Evolutionary conservation across 2,888 invertebrate genomes (phyloP).

Genomic region (Selenia dentaria): DNA sequence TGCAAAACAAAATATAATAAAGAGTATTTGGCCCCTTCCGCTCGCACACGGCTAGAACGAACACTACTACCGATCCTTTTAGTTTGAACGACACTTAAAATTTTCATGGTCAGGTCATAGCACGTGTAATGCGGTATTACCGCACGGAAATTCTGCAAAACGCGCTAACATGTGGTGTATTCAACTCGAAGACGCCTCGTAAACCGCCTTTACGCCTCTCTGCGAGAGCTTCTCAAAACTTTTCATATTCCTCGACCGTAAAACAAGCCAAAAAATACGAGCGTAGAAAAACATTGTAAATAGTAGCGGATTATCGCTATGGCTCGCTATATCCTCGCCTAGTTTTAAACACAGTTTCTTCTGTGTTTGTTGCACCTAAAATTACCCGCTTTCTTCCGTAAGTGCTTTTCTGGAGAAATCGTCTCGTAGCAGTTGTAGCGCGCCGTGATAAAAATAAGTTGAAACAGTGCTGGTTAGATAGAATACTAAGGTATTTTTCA

Average conservation of each 20-base stretch:
- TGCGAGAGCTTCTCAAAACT: constrained; percentile 79
- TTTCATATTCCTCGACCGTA: constrained; percentile 82
- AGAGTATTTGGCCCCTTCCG: constrained; percentile 34
- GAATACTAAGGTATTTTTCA: constrained; percentile 1
- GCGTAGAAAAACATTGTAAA: constrained; percentile 82
- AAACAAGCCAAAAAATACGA: constrained; percentile 83
- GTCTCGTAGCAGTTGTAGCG: constrained; percentile 34
- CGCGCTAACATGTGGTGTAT: constrained; percentile 77
- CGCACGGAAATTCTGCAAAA: constrained; percentile 67
- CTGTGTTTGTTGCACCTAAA: constrained; percentile 67
- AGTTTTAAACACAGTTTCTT: constrained; percentile 79
- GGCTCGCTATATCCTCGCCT: constrained; percentile 49
- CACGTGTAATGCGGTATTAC: constrained; percentile 76
- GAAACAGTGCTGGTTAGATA: constrained; percentile 33
- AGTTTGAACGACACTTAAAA: constrained; percentile 73
- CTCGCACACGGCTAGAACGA: constrained; percentile 40
- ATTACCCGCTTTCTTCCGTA: constrained; percentile 59
- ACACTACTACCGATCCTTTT: constrained; percentile 50
- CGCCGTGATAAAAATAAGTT: constrained; percentile 51
- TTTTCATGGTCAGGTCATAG: constrained; percentile 81
- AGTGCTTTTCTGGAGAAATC: constrained; percentile 38
- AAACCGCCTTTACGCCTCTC: constrained; percentile 81
- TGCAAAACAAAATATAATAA: constrained; percentile 46
- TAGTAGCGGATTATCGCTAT: constrained; percentile 73
- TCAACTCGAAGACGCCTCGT: constrained; percentile 80